phyloP scores from a whole-genome alignment of 2,113 vertebrate genomes.

The Rostratula benghalensis region DNA sequence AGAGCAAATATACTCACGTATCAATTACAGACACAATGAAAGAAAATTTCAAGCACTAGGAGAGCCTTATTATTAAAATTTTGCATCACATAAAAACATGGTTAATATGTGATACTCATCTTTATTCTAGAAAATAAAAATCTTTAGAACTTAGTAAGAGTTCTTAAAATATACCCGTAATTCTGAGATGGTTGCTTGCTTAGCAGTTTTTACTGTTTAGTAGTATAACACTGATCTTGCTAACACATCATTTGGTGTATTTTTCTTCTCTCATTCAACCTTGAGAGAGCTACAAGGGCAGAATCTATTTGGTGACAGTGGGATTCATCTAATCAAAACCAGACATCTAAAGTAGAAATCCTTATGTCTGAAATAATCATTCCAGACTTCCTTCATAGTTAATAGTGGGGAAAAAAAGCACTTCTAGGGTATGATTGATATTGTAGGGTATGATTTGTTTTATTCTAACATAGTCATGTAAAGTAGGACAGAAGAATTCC shows the following conservation, averaged over 20 bases:
- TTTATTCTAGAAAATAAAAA: not conserved
- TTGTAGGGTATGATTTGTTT: not conserved
- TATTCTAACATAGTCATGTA: not conserved
- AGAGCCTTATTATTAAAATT: not conserved
- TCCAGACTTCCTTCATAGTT: not conserved
- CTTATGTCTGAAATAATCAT: not conserved
- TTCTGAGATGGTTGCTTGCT: not conserved
- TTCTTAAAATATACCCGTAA: not conserved
- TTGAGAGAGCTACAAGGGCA: not conserved
- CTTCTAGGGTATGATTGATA: not conserved
- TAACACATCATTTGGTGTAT: rapidly evolving
- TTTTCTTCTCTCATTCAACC: not conserved
- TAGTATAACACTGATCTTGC: not conserved
- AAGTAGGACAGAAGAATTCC: not conserved
- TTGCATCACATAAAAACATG: not conserved
- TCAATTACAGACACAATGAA: not conserved
- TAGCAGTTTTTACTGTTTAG: not conserved
- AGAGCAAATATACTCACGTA: not conserved
- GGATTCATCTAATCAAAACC: not conserved
- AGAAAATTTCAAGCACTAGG: not conserved
- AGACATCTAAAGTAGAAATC: not conserved
- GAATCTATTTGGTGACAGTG: not conserved
- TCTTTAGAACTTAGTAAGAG: not conserved
- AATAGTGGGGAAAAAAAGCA: not conserved
- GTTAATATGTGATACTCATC: not conserved